A percentile compares a stretch with the other conserved stretches of the same genome.
phyloP scores from a whole-genome alignment of 2,797 vertebrate genomes.

The Pseudochaenichthys georgianus region DNA sequence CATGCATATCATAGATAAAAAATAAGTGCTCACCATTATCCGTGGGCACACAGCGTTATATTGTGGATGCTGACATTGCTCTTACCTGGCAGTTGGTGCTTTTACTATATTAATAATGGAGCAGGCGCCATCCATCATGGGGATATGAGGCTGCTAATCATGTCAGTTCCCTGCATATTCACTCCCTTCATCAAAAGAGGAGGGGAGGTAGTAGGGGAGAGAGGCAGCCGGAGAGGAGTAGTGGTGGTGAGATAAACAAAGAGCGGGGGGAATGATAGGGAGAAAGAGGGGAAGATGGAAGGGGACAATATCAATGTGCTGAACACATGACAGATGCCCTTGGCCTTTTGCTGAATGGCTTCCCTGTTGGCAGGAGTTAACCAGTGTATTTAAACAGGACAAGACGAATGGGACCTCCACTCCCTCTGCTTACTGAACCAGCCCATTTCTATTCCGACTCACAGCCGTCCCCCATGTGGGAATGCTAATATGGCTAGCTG shows the following conservation, averaged over 20 bases:
- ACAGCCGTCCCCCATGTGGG: conserved; percentile 65
- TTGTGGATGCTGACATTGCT: conserved; percentile 86
- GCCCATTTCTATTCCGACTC: conserved; percentile 78
- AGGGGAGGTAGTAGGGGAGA: conserved; percentile 27
- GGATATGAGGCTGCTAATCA: conserved; percentile 84
- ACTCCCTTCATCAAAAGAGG: conserved; percentile 70
- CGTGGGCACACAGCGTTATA: conserved; percentile 77
- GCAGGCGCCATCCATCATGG: conserved; percentile 81
- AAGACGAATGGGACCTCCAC: conserved; percentile 80
- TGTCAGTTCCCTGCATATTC: conserved; percentile 83
- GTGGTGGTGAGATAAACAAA: conserved; percentile 28
- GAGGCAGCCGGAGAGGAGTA: conserved; percentile 45
- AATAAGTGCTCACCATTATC: conserved; percentile 78
- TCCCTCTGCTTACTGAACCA: conserved; percentile 77
- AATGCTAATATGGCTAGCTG: conserved; percentile 79
- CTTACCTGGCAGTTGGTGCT: conserved; percentile 84
- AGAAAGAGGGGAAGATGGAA: conserved; percentile 30
- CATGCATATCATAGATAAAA: conserved; percentile 79
- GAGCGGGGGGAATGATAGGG: conserved; percentile 5
- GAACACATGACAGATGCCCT: conserved; percentile 83
- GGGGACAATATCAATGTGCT: conserved; percentile 76
- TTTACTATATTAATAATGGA: conserved; percentile 88
- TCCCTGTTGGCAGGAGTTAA: conserved; percentile 83
- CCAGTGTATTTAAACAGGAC: conserved; percentile 84
- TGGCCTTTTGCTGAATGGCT: conserved; percentile 82